Evolutionary conservation across 2,797 vertebrate species (phyloP), one percentile per base, ranked within the genome.

Genomic region (Cossypha heuglini): DNA sequence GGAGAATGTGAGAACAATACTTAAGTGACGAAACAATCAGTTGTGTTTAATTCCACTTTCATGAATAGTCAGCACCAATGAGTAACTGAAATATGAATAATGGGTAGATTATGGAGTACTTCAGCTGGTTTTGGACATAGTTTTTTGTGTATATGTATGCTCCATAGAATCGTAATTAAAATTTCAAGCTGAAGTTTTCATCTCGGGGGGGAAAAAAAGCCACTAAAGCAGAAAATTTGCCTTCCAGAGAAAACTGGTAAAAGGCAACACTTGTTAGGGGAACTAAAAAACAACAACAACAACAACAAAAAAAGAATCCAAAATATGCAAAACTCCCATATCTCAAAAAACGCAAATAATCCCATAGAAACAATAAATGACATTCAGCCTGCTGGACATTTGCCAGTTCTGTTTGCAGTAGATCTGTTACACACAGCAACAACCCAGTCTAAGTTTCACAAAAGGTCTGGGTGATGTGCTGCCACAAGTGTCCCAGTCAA

Each of bases 291-390:
- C n/a, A 24, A 7, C 5, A 24, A 25, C 7, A 37, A 25, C 42
- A 37, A 16, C 10, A 33, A 26, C 5, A 37, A 28, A 43, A 22
- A 13, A 22, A 10, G 7, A 35, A 49, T 25, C 11, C 21, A 46
- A 38, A 3, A 33, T 8, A 38, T 13, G 35, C 5, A 26, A 38
- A 66, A 14, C 0, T 0, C 5, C 9, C 4, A 15, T 62, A 31
- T 24, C 14, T 46, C 9, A 77, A 45, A 86, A 79, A 57, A 8
- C 6, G 15, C 17, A 55, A 72, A 18, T 43, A 64, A 33, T 62
- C 24, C 46, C n/a, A 66, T 15, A 43, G 76, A 84, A 86, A 72
- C n/a, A 43, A n/a, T 37, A 72, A 69, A 21, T 46, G 66, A 25
- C 31, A 83, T 4, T 54, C 64, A 81, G 10, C 6, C 62, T 33